phyloP scores from a whole-genome alignment of 92 coral and sea anemone species.

The Parazoanthus darwini region DNA sequence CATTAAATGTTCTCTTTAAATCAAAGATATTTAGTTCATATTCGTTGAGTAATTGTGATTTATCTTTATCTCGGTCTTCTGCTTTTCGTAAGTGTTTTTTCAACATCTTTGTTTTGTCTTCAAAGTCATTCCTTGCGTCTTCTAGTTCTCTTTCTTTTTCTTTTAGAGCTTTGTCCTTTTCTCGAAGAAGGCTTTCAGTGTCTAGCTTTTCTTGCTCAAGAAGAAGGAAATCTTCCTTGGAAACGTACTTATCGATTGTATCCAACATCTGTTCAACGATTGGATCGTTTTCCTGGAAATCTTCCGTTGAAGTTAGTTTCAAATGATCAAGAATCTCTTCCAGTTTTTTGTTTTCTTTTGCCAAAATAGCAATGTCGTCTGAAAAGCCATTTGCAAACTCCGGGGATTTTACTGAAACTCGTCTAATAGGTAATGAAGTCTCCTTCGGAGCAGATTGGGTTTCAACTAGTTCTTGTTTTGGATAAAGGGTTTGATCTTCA shows the following conservation, averaged over 20 bases:
- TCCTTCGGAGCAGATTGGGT: slow-evolving; percentile 26
- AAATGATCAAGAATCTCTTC: slow-evolving; percentile 84
- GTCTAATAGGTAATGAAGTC: slow-evolving; percentile 23
- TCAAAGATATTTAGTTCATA: slow-evolving; percentile 73
- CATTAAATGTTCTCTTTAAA: slow-evolving; percentile 57
- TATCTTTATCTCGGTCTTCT: slow-evolving; percentile 69
- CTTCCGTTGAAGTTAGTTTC: slow-evolving; percentile 51
- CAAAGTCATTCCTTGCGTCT: slow-evolving; percentile 66
- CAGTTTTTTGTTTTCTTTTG: slow-evolving; percentile 80
- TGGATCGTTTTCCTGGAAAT: slow-evolving; percentile 48
- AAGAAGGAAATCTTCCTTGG: slow-evolving; percentile 70
- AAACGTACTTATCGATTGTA: slow-evolving; percentile 69
- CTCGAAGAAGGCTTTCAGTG: slow-evolving; percentile 67
- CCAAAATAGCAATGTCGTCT: slow-evolving; percentile 73
- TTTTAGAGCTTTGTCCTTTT: slow-evolving; percentile 62
- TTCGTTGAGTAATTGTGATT: slow-evolving; percentile 54
- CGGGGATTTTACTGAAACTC: slow-evolving; percentile 44
- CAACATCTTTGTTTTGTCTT: slow-evolving; percentile 65
- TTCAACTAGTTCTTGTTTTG: slow-evolving; percentile 20
- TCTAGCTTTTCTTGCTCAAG: slow-evolving; percentile 73
- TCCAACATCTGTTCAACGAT: slow-evolving; percentile 62
- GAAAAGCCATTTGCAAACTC: slow-evolving; percentile 66
- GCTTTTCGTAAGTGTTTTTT: slow-evolving; percentile 57
- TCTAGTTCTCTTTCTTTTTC: slow-evolving; percentile 72
- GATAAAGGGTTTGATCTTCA: slow-evolving; percentile 47